Percentiles rank a stretch among this genome's conserved stretches.
Evolutionary conservation across 2,797 vertebrate species (phyloP).

Genomic region (Urocyon cinereoargenteus): DNA sequence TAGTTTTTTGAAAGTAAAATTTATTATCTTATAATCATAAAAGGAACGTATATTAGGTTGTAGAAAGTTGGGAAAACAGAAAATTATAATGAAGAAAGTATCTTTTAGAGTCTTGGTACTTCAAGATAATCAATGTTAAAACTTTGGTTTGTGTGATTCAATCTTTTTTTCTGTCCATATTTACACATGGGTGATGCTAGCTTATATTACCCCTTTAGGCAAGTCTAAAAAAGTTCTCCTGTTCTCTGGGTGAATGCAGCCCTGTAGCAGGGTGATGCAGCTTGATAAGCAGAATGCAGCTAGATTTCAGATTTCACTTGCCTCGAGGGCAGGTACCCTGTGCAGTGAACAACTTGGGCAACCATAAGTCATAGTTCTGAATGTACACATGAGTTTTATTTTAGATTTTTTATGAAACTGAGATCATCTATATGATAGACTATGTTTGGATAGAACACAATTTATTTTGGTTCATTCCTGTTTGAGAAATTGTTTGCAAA

Average conservation of each 20-base stretch:
- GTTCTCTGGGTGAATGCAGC: neutral
- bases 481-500: constrained; percentile 3
- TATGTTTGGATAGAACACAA: neutral
- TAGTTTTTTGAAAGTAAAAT: neutral
- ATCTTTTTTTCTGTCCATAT: neutral
- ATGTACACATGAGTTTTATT: neutral
- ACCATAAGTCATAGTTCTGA: neutral
- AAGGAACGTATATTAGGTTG: neutral
- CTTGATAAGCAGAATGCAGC: neutral
- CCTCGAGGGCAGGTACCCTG: neutral
- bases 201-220: neutral
- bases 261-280: neutral
- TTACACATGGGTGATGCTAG: neutral
- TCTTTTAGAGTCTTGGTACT: neutral
- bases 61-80: neutral
- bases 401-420: neutral
- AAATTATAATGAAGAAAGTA: neutral
- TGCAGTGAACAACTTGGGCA: neutral
- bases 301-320: neutral
- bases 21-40: neutral
- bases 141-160: neutral
- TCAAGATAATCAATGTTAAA: neutral
- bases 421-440: neutral
- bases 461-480: constrained; percentile 28
- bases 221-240: neutral